These are phyloP conservation scores for Hypocryptadius cinnamomeus DNA, from an alignment of 2,113 vertebrate species.

Conservation along the genomic window DNA sequence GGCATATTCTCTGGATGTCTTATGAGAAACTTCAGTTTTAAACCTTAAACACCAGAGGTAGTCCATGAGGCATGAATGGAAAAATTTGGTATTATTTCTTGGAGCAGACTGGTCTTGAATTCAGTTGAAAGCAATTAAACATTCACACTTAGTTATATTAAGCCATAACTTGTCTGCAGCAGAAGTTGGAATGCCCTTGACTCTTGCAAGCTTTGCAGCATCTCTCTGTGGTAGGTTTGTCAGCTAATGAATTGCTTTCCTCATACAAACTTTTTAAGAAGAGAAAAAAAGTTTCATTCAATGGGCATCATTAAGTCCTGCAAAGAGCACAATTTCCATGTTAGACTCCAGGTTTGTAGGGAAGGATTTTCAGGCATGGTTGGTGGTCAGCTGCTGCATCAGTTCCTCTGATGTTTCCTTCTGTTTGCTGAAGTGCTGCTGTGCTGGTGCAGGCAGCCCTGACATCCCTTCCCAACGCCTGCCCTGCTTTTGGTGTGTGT, in stretches of 20 bases:
- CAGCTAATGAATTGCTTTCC: background rate
- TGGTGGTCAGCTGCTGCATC: background rate
- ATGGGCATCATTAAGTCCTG: background rate
- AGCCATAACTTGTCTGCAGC: background rate
- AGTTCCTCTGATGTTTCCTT: background rate
- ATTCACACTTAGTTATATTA: background rate
- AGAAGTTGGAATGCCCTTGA: background rate
- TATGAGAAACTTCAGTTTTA: background rate
- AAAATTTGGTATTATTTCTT: background rate
- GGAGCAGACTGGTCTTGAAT: background rate
- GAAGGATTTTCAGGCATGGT: background rate
- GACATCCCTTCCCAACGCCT: background rate
- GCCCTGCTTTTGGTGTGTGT: background rate
- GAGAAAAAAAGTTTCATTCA: background rate
- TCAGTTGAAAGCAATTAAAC: background rate
- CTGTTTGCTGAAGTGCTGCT: background rate
- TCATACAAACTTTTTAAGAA: background rate
- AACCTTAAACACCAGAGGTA: background rate
- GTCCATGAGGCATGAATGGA: background rate
- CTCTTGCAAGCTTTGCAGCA: background rate
- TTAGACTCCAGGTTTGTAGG: background rate
- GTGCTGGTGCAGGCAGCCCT: background rate
- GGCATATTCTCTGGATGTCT: background rate
- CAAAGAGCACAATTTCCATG: background rate
- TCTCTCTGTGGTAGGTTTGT: background rate